Conservation (phyloP, 2,888 invertebrate genomes). For the Cantharis lateralis region DNA sequence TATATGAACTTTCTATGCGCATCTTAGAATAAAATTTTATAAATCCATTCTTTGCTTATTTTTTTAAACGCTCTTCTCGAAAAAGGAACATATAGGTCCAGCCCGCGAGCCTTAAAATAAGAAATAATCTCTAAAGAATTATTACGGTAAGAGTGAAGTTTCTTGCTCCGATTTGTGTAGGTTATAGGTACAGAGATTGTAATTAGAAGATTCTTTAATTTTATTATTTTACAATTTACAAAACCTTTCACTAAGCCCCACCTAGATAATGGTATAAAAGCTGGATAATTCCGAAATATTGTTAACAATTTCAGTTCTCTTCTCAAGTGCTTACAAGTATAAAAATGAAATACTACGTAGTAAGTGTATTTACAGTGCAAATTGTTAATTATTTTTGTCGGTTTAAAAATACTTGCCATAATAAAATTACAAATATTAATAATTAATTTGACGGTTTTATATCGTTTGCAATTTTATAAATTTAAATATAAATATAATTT, state of each 20-base stretch:
- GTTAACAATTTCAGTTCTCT: slow-evolving; percentile 38
- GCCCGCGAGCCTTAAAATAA: background rate
- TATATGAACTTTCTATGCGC: background rate
- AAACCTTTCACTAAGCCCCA: slow-evolving; percentile 37
- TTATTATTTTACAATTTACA: slow-evolving; percentile 22
- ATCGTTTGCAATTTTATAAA: background rate
- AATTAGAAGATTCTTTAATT: slow-evolving; percentile 19
- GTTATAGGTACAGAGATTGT: background rate
- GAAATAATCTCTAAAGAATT: background rate
- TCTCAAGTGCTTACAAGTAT: slow-evolving; percentile 30
- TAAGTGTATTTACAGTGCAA: slow-evolving; percentile 29
- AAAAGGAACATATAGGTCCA: background rate
- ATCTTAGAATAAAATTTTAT: background rate
- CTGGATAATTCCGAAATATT: slow-evolving; percentile 15
- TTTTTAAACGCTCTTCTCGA: background rate
- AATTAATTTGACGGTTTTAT: background rate
- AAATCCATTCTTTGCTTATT: no score
- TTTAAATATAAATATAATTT: background rate
- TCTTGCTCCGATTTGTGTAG: background rate
- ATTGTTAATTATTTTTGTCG: background rate
- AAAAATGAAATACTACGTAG: slow-evolving; percentile 37
- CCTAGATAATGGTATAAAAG: slow-evolving; percentile 40
- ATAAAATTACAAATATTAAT: background rate
- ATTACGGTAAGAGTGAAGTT: background rate
- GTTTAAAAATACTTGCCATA: background rate